Evolutionary conservation across 2,113 vertebrate species (phyloP).

Genomic region (Nestor notabilis): DNA sequence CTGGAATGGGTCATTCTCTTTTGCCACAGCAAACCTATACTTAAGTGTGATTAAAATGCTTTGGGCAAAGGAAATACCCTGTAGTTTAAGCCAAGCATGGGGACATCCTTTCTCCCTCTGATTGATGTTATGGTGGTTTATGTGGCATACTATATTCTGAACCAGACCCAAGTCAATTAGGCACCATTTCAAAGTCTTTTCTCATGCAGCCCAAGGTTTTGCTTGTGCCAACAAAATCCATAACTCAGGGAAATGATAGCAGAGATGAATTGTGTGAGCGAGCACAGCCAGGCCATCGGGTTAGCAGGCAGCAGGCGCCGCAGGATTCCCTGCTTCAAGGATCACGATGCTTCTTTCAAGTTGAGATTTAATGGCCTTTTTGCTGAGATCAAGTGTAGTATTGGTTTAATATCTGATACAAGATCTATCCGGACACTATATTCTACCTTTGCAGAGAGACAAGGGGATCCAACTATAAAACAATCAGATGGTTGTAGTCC

Average conservation of each 20-base stretch:
- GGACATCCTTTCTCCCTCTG: slow-evolving; percentile 49
- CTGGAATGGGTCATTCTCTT: not conserved
- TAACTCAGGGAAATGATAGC: not conserved
- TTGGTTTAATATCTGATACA: slow-evolving; percentile 27
- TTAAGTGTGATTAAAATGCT: slow-evolving; percentile 51
- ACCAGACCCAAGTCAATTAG: slow-evolving; percentile 51
- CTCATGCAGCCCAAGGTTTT: not conserved
- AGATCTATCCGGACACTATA: not conserved
- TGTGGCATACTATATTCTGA: slow-evolving; percentile 36
- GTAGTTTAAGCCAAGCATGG: not conserved
- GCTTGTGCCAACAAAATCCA: not conserved
- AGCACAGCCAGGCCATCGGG: not conserved
- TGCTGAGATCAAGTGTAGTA: slow-evolving; percentile 14
- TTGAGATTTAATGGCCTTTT: slow-evolving; percentile 54
- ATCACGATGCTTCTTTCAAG: slow-evolving; percentile 47
- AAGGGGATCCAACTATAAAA: not conserved
- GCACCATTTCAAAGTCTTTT: slow-evolving; percentile 38
- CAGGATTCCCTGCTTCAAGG: slow-evolving; percentile 30
- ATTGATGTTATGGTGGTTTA: slow-evolving; percentile 58
- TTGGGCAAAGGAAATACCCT: slow-evolving; percentile 64
- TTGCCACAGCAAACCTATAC: slow-evolving; percentile 46
- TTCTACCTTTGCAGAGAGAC: not conserved
- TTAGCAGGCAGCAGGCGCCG: slow-evolving; percentile 23
- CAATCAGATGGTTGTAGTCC: not conserved
- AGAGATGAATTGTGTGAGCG: not conserved